Percentiles rank a stretch among this genome's conserved stretches.
Conservation (phyloP, 2,888 invertebrate species). For the Lordiphosa fenestrarum region DNA sequence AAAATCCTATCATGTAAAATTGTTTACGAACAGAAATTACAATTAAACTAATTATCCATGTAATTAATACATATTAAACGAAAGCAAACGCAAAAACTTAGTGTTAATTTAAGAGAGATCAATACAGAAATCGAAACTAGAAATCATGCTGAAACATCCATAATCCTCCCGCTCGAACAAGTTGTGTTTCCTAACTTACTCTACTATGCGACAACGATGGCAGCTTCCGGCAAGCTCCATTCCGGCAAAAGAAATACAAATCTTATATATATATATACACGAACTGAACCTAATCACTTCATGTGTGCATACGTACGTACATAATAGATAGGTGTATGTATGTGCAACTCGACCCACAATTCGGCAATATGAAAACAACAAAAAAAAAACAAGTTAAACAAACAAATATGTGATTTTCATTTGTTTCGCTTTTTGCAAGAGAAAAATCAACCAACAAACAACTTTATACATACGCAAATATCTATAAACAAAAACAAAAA, state of each 20-base stretch:
- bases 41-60: constrained; percentile 71
- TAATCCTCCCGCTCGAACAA: constrained; percentile 23
- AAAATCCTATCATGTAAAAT: constrained; percentile 67
- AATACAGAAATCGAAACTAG: constrained; percentile 27
- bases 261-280: constrained; percentile 5
- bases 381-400: background rate
- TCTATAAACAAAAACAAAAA: constrained; percentile 34
- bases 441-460: constrained; percentile 24
- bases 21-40: constrained; percentile 62
- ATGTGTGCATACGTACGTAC: background rate
- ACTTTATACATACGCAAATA: constrained; percentile 41
- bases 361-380: constrained; percentile 1
- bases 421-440: constrained; percentile 63
- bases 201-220: background rate
- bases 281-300: constrained; percentile 4
- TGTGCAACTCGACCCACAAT: constrained; percentile 16
- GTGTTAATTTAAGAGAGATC: constrained; percentile 54
- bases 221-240: constrained; percentile 12
- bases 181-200: constrained; percentile 8
- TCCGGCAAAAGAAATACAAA: constrained; percentile 23
- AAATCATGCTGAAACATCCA: constrained; percentile 39
- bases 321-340: constrained; percentile 8
- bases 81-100: constrained; percentile 35
- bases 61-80: constrained; percentile 70
- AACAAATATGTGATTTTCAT: constrained; percentile 39